A percentile compares a stretch with the other conserved stretches of the same genome.
Conservation (phyloP, 92 coral and sea anemone species). For the Porites evermanni region DNA sequence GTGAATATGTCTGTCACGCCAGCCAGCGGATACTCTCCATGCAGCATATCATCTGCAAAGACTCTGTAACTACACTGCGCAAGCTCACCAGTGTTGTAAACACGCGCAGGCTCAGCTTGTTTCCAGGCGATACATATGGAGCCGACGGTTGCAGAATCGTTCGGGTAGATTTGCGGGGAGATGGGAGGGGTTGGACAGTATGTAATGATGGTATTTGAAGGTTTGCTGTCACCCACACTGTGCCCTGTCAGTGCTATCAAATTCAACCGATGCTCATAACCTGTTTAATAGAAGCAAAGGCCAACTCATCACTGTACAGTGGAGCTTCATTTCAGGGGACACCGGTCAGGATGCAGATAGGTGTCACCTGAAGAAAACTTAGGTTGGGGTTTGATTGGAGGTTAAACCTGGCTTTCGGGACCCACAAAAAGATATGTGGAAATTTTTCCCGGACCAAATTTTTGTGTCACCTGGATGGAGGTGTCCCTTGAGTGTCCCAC, state of each 20-base stretch:
- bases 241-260: slow-evolving; percentile 79
- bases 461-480: no score
- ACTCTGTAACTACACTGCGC: slow-evolving; percentile 70
- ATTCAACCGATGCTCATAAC: slow-evolving; percentile 42
- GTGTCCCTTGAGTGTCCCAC: no score
- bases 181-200: slow-evolving; percentile 79
- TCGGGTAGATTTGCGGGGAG: slow-evolving; percentile 70
- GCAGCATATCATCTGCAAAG: slow-evolving; percentile 72
- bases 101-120: slow-evolving; percentile 14
- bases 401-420: no score
- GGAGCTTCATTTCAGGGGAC: no score
- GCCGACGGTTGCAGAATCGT: slow-evolving; percentile 41
- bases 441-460: no score
- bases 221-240: slow-evolving; percentile 84
- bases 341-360: no score
- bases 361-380: no score
- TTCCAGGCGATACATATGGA: slow-evolving; percentile 72
- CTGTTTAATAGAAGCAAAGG: slow-evolving; percentile 11
- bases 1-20: slow-evolving; percentile 63
- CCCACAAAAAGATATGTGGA: no score
- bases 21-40: slow-evolving; percentile 72
- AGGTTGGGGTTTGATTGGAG: no score
- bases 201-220: slow-evolving; percentile 60
- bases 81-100: slow-evolving; percentile 9
- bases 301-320: no score